phyloP scores from a whole-genome alignment of 1,140 invertebrate species.

The Trypoxylus dichotomus region DNA sequence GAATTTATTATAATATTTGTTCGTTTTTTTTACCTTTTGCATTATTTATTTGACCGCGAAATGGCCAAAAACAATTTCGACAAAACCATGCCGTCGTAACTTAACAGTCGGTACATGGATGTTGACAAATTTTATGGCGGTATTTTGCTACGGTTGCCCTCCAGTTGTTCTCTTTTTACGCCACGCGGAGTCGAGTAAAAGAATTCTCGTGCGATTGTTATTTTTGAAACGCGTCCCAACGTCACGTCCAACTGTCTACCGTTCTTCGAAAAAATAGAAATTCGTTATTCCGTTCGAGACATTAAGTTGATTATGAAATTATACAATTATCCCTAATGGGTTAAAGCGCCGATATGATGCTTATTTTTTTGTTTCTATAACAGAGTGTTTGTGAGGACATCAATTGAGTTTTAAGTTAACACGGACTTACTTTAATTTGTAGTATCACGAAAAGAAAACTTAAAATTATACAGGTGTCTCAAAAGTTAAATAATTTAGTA shows the following conservation, averaged over 20 bases:
- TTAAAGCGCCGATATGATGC: too few species aligned
- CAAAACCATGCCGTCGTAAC: not conserved
- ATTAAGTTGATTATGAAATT: not conserved
- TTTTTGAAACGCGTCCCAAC: not conserved
- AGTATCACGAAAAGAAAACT: too few species aligned
- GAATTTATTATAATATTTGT: not conserved
- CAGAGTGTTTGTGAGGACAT: too few species aligned
- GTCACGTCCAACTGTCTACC: not conserved
- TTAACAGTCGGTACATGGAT: slow-evolving; percentile 9
- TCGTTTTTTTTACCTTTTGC: not conserved
- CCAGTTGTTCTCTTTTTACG: not conserved
- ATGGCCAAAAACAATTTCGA: slow-evolving; percentile 12
- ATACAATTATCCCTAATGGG: too few species aligned
- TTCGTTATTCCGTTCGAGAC: not conserved
- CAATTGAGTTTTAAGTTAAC: too few species aligned
- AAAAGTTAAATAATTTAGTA: too few species aligned
- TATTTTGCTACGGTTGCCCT: slow-evolving; percentile 10
- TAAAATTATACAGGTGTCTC: too few species aligned
- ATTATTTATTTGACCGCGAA: not conserved
- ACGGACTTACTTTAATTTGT: too few species aligned
- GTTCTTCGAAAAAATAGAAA: not conserved
- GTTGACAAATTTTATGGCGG: slow-evolving; percentile 23
- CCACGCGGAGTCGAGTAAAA: not conserved
- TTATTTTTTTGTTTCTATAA: too few species aligned
- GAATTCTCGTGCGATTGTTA: not conserved